Evolutionary conservation across 2,797 vertebrate species (phyloP).

Genomic region (Rhodeus uyekii): DNA sequence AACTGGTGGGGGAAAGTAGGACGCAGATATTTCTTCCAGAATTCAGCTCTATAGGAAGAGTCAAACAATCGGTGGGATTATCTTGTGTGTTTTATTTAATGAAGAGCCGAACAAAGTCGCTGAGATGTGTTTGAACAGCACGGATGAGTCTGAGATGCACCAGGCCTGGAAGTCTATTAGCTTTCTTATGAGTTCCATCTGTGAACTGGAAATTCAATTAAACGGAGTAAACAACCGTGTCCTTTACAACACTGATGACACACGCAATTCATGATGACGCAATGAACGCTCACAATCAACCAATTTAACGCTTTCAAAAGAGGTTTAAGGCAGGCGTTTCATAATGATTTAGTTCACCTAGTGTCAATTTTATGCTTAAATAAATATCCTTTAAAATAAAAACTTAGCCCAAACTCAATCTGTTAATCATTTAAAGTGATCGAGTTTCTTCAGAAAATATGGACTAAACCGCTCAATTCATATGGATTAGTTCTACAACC

Average conservation of each 20-base stretch:
- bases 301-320: background rate
- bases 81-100: background rate
- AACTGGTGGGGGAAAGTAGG: background rate
- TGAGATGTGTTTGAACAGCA: background rate
- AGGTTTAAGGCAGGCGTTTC: background rate
- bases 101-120: background rate
- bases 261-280: background rate
- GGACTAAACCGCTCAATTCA: too few species aligned
- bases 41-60: background rate
- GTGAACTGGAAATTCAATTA: background rate
- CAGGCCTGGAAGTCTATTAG: background rate
- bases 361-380: too few species aligned
- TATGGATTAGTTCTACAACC: too few species aligned
- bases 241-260: background rate
- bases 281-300: background rate
- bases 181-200: background rate
- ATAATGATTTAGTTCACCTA: too few species aligned
- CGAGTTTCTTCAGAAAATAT: too few species aligned
- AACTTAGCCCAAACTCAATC: too few species aligned
- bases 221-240: background rate
- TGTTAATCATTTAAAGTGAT: too few species aligned
- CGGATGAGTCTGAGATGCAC: background rate
- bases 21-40: background rate
- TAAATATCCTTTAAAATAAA: too few species aligned
- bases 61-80: background rate